Evolutionary conservation across 1,140 invertebrate species (phyloP), one percentile per base, ranked within the genome.

Genomic region (Drosophila kikkawai): DNA sequence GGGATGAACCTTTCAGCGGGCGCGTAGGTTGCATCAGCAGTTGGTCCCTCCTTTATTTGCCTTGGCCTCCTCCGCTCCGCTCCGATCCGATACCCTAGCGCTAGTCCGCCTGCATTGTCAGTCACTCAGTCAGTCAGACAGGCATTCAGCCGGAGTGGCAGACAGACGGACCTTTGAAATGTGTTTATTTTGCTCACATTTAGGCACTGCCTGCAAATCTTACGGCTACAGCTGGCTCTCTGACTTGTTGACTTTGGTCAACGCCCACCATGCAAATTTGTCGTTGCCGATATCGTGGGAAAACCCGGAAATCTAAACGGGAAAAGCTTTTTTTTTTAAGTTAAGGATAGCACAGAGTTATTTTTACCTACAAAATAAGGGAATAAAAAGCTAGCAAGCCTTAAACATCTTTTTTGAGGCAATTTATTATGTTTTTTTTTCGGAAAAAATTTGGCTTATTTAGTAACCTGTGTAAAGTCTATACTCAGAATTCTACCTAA

Each of bases 1-100:
- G 51, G 22, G 63, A 37, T 55, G 64, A 68, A 55, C 57, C 65
- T 71, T 53, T 59, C 41, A 75, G 55, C 45, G 37, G 55, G 39
- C 66, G 63, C 82, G 79, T 86, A 75, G 82, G 82, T 79, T 85
- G 82, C 83, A 82, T 71, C 79, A 87, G 70, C 82, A 76, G 83
- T 79, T 75, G 78, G 76, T 67, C 41, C 44, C 44, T 64, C 58
- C 57, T 36, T 34, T 63, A 34, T 66, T 66, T 66, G 64, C 19
- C 57, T 65, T 22, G 17, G 55, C 29, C 61, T 34, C 53, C 60
- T 64, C 34, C 51, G 34, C 34, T n/a, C 15, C 17, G 37, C 8
- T n/a, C 37, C 8, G 57, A 9, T 7, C 34, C 50, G 48, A 22
- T 55, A 17, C 41, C 45, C 45, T 59, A 58, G 34, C 8, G 50